Base-by-base conservation (phyloP, 2,888 invertebrate genomes). In the Oscheius myriophilus region DNA sequence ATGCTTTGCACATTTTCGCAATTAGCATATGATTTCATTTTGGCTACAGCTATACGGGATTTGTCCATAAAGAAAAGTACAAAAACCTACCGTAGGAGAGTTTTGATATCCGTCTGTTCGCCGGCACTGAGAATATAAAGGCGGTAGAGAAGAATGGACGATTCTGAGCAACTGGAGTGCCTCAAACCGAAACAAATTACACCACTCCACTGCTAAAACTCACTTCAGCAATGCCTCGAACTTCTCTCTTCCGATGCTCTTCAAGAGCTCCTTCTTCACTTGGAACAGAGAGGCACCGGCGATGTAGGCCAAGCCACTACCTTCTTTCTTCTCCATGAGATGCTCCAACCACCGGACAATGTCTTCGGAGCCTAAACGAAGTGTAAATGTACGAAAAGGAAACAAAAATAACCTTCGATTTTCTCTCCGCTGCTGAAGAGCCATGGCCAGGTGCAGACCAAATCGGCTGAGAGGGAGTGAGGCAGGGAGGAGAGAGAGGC, bases 381-480 rank as follows among this genome's bases (percentile, higher is more conserved):
- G n/a, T n/a, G n/a, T n/a, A n/a, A n/a, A n/a, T n/a, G n/a, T n/a
- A 23, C 16, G 2, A 53, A 9, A 41, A 43, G 11, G 12, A 41
- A 57, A 1, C 11, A 41, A 67, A 43, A 52, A 16, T 25, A 23
- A 67, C 77, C 77, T 57, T 69, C 64, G 16, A 73, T 59, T 33
- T 33, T 46, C 21, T 72, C 71, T 11, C 67, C 62, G n/a, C 57
- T 63, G 3, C 67, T 54, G 62, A 61, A 78, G 4, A 78, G 49
- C 74, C 76, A 79, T 0, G 79, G 77, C 74, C 75, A 79, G 7
- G 71, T 69, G 11, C 72, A 57, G 0, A 70, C 52, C 25, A 75
- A 55, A 43, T 73, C 65, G 21, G 55, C 55, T 2, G 55, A 42
- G 3, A 9, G 25, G 1, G 26, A 18, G 18, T 3, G 41, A 21